Evolutionary conservation across 2,797 vertebrate genomes (phyloP).

Genomic region (Poeciliopsis infans): DNA sequence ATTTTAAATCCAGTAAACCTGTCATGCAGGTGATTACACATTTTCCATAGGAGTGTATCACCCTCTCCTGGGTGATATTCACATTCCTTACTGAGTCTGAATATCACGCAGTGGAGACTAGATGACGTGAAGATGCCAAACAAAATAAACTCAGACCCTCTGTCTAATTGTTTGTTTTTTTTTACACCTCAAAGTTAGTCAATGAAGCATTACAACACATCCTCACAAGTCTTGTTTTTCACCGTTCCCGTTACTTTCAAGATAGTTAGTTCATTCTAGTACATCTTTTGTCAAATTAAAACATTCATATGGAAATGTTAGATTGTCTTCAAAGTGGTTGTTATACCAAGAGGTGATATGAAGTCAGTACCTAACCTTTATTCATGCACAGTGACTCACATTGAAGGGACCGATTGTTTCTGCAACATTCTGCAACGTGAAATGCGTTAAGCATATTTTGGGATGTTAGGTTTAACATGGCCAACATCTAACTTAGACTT

Average conservation of each 20-base stretch:
- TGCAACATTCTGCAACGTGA: conserved; percentile 1
- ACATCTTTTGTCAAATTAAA: background rate
- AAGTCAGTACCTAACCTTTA: background rate
- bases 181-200: background rate
- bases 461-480: background rate
- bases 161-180: background rate
- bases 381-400: background rate
- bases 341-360: background rate
- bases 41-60: background rate
- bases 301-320: background rate
- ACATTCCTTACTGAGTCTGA: no score
- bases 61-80: background rate
- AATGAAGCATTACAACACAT: background rate
- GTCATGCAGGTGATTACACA: background rate
- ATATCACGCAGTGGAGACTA: no score
- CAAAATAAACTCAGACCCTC: background rate
- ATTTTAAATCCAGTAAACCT: background rate
- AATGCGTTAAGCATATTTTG: background rate
- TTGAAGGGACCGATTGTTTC: background rate
- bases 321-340: background rate
- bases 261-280: background rate
- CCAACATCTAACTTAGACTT: background rate
- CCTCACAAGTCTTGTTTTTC: background rate
- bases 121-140: no score
- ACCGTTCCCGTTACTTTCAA: background rate